Conservation (phyloP, 2,113 vertebrate genomes). For the Bucco capensis region DNA sequence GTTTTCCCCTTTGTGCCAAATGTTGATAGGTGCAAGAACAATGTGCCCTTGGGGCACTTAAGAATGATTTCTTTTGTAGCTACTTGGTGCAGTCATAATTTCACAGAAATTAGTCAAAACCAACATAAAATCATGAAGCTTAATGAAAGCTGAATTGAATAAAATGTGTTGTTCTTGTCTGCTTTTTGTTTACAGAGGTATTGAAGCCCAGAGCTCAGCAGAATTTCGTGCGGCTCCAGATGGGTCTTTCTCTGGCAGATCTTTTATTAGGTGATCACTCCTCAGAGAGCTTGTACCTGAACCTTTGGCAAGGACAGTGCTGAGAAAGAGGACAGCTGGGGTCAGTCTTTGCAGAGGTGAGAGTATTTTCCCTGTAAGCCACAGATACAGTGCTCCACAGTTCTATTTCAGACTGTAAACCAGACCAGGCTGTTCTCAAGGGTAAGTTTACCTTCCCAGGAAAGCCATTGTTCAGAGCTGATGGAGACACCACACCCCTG, state of each 20-base stretch:
- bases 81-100: background rate
- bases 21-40: background rate
- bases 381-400: background rate
- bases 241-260: background rate
- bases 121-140: constrained; percentile 27
- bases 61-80: background rate
- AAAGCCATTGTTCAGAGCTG: constrained; percentile 44
- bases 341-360: background rate
- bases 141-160: constrained; percentile 24
- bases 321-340: background rate
- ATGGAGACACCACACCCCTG: constrained; percentile 22
- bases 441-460: constrained; percentile 25
- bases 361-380: background rate
- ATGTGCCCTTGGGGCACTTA: background rate
- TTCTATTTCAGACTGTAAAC: constrained; percentile 28
- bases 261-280: background rate
- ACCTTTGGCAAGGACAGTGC: background rate
- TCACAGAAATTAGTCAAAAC: background rate
- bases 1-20: background rate
- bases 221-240: background rate
- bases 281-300: background rate
- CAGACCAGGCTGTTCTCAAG: background rate
- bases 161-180: background rate
- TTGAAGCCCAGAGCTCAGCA: background rate
- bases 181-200: background rate